Evolutionary conservation across 2,888 invertebrate genomes (phyloP), one percentile per base, ranked within the genome.

Genomic region (Lithosia quadra): DNA sequence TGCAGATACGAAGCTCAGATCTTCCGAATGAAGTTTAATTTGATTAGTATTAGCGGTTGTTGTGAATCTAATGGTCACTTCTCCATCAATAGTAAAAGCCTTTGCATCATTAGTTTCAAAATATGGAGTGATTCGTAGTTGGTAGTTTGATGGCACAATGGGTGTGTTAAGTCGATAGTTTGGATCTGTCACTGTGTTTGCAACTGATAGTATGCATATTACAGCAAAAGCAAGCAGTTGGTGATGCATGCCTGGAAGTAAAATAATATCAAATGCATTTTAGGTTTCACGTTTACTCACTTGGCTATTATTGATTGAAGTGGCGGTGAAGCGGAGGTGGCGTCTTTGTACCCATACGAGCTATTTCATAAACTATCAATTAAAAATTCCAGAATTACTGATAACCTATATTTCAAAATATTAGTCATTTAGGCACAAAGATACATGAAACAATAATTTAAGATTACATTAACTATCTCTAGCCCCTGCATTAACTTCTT

Each of bases 81-180:
- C 88, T 15, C 96, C 96, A 7, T 90, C 86, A 71, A 96, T 96
- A 0, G 90, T 92, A 75, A 96, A 96, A 0, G 86, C 88, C 56
- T 74, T 86, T 0, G 83, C 86, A 63, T 93, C 85, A 1, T 84
- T 86, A 1, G 93, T 93, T 2, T 94, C 88, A 8, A 96, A 93
- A 73, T 95, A 92, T 1, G 96, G 96, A 0, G 88, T 91, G 5
- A 97, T 86, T 0, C 88, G 80, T 1, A 97, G 87, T 0, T 93
- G 88, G 75, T 97, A 97, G 1, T 88, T 86, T 5, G 82, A 86
- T 0, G 97, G 97, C 9, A 77, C 79, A 1, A 97, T 90, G 0
- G 89, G 82, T 0, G 90, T 89, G 67, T 93, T 91, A 1, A 95
- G 82, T 62, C 94, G 86, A 65, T 93, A 92, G 71, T 90, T 92